Evolutionary conservation across 2,113 vertebrate genomes (phyloP).

Genomic region (Piprites chloris): DNA sequence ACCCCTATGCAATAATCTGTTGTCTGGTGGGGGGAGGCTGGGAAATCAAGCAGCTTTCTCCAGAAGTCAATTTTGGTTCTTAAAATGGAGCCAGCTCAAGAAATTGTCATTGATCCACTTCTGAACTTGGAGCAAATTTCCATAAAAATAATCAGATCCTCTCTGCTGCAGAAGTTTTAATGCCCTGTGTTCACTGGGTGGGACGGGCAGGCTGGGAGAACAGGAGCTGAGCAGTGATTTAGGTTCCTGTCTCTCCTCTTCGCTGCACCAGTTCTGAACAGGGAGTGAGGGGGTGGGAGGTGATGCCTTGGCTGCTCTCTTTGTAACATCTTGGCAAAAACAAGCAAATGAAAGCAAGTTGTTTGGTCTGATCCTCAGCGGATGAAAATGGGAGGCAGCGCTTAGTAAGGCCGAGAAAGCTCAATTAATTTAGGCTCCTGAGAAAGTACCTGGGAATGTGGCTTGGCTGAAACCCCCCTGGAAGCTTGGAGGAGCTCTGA

Average conservation of each 20-base stretch:
- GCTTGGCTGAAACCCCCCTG: neutral
- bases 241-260: neutral
- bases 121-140: constrained; percentile 49
- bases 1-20: neutral
- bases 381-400: neutral
- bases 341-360: neutral
- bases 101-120: constrained; percentile 62
- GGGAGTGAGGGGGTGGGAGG: neutral
- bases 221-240: neutral
- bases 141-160: constrained; percentile 54
- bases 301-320: neutral
- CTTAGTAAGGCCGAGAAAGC: neutral
- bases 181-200: accelerated
- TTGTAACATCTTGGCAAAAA: neutral
- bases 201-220: neutral
- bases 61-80: constrained; percentile 56
- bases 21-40: constrained; percentile 21
- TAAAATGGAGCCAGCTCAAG: constrained; percentile 35
- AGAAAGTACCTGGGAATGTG: neutral
- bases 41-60: constrained; percentile 46
- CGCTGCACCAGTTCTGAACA: neutral
- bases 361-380: neutral
- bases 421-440: neutral
- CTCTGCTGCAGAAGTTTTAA: neutral
- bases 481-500: neutral